Evolutionary conservation across 2,797 vertebrate species (phyloP).

Genomic region (Liparis tanakae): DNA sequence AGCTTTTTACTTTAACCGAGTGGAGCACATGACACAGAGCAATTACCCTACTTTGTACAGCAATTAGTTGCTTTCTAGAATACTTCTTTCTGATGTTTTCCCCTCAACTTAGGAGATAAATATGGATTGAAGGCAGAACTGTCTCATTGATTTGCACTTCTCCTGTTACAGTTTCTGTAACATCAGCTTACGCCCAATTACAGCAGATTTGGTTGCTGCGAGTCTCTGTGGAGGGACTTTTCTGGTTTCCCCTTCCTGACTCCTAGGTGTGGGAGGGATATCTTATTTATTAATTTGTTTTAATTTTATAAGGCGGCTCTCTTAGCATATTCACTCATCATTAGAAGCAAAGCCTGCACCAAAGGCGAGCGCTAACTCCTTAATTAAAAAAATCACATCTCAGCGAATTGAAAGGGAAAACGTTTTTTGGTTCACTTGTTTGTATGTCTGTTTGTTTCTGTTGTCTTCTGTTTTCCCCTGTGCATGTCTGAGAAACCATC

Average conservation of each 20-base stretch:
- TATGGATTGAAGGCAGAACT: slow-evolving; percentile 82
- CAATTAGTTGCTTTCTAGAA: slow-evolving; percentile 84
- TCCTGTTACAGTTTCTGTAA: slow-evolving; percentile 86
- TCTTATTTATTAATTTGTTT: slow-evolving; percentile 69
- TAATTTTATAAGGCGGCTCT: slow-evolving; percentile 75
- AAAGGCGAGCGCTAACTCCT: slow-evolving; percentile 80
- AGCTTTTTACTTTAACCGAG: slow-evolving; percentile 64
- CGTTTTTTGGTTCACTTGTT: slow-evolving; percentile 82
- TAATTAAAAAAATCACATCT: slow-evolving; percentile 88
- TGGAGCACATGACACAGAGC: slow-evolving; percentile 81
- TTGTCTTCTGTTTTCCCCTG: slow-evolving; percentile 77
- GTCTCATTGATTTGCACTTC: slow-evolving; percentile 85
- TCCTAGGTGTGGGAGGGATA: slow-evolving; percentile 62
- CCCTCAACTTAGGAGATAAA: slow-evolving; percentile 80
- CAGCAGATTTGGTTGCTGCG: slow-evolving; percentile 85
- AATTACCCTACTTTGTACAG: slow-evolving; percentile 83
- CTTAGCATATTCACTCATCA: slow-evolving; percentile 81
- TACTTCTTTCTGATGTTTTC: slow-evolving; percentile 81
- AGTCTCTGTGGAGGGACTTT: slow-evolving; percentile 77
- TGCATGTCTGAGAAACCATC: slow-evolving; percentile 81
- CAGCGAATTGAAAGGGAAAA: slow-evolving; percentile 82
- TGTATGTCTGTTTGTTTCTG: slow-evolving; percentile 83
- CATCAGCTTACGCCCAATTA: slow-evolving; percentile 89
- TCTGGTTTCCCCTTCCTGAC: slow-evolving; percentile 57
- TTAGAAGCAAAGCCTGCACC: slow-evolving; percentile 75